A percentile compares a stretch with the other conserved stretches of the same genome.
These are phyloP conservation scores for Pachyuromys duprasi DNA, from an alignment of 2,797 vertebrate genomes.

Conservation along the genomic window DNA sequence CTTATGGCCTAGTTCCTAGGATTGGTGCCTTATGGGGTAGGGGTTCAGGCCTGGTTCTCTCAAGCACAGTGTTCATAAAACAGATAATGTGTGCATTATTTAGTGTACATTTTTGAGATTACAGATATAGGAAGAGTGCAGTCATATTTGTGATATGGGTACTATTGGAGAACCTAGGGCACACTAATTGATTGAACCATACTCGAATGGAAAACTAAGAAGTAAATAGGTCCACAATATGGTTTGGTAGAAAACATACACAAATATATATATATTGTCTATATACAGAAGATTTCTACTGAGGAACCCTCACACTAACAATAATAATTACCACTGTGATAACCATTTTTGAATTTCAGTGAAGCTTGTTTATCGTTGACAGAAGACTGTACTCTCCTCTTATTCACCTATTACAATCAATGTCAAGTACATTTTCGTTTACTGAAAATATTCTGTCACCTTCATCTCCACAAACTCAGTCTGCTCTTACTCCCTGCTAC, in stretches of 20 bases:
- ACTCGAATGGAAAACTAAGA: not conserved
- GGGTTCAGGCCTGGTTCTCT: too few species aligned
- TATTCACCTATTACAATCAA: not conserved
- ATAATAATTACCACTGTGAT: not conserved
- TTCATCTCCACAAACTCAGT: not conserved
- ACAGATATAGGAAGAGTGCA: not conserved
- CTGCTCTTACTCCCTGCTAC: not conserved
- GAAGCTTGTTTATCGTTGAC: not conserved
- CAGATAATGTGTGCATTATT: not conserved
- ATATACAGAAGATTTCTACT: not conserved
- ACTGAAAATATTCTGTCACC: not conserved
- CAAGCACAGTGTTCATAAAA: not conserved
- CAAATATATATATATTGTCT: not conserved
- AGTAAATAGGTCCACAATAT: not conserved
- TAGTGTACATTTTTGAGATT: not conserved
- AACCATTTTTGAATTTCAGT: not conserved
- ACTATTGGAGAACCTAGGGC: not conserved
- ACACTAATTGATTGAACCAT: not conserved
- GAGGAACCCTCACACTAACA: not conserved
- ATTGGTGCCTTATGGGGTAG: too few species aligned
- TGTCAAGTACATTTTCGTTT: not conserved
- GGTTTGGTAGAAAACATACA: not conserved
- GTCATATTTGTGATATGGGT: not conserved
- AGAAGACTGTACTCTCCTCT: not conserved
- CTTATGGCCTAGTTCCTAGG: too few species aligned